Percentiles rank a stretch among this genome's conserved stretches.
These are phyloP conservation scores for Solea senegalensis DNA, from an alignment of 2,113 vertebrate genomes.

Conservation along the genomic window DNA sequence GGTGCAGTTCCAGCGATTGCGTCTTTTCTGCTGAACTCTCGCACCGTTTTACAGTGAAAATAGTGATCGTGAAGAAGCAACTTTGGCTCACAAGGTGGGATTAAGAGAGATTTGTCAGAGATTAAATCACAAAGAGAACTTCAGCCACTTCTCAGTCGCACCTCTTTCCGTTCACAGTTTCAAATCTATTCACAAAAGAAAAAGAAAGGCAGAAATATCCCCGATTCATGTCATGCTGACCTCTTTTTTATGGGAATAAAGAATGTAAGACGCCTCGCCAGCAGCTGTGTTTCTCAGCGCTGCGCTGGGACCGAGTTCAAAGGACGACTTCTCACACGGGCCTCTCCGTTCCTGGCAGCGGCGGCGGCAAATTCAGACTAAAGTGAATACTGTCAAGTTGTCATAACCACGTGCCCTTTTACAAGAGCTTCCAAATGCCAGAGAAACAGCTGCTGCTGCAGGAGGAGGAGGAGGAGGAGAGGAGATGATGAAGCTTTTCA, in stretches of 20 bases:
- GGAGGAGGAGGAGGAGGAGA: background rate
- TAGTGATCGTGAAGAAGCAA: too few relatives aligned
- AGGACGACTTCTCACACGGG: constrained; percentile 12
- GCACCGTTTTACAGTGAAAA: constrained; percentile 3
- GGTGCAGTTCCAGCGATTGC: too few relatives aligned
- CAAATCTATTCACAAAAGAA: background rate
- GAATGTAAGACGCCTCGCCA: too few relatives aligned
- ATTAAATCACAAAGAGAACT: constrained; percentile 31
- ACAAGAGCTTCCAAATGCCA: background rate
- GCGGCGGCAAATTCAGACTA: background rate
- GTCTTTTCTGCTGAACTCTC: too few relatives aligned
- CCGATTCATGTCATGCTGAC: too few relatives aligned
- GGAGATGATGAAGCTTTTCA: background rate
- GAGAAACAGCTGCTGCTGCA: background rate
- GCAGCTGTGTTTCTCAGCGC: constrained; percentile 2
- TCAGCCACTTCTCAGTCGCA: constrained; percentile 17
- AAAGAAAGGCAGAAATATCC: background rate
- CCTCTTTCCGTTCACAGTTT: constrained; percentile 21
- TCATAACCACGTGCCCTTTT: background rate
- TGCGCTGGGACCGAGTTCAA: constrained; percentile 19
- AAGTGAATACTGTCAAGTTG: background rate
- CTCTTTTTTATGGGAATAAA: too few relatives aligned
- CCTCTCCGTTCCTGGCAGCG: background rate
- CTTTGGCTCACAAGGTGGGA: too few relatives aligned
- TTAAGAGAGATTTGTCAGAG: constrained; percentile 41